phyloP scores from a whole-genome alignment of 2,888 invertebrate species.

The Agrotis clavis region DNA sequence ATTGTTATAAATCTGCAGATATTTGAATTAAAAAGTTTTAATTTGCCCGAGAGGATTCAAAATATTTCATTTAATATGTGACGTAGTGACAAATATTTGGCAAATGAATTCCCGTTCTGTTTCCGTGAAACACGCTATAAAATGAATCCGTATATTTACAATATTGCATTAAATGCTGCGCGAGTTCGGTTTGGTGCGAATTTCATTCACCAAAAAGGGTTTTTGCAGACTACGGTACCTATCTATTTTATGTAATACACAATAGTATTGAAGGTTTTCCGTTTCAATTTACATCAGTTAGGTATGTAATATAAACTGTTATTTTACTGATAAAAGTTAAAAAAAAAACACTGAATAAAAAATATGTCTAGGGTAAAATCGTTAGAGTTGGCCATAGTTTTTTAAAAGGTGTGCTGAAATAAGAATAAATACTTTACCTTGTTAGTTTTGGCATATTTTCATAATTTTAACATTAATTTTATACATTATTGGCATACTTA shows the following conservation, averaged over 20 bases:
- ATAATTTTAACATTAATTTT: too few relatives aligned
- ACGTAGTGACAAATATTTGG: slow-evolving; percentile 15
- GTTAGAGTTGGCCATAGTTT: too few relatives aligned
- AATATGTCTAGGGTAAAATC: too few relatives aligned
- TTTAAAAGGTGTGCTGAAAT: too few relatives aligned
- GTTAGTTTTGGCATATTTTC: too few relatives aligned
- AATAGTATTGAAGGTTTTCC: slow-evolving; percentile 4
- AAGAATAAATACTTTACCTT: too few relatives aligned
- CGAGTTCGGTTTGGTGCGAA: slow-evolving; percentile 16
- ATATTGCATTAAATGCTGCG: slow-evolving; percentile 26
- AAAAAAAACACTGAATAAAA: too few relatives aligned
- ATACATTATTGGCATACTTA: too few relatives aligned
- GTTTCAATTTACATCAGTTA: slow-evolving; percentile 16
- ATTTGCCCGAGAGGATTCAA: slow-evolving; percentile 14
- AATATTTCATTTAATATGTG: slow-evolving; percentile 19
- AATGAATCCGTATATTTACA: slow-evolving; percentile 19
- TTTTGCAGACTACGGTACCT: slow-evolving; percentile 21
- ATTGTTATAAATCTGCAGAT: neutral
- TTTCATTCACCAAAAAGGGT: slow-evolving; percentile 25
- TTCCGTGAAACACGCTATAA: slow-evolving; percentile 25
- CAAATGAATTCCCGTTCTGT: slow-evolving; percentile 19
- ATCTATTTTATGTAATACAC: neutral
- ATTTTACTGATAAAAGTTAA: too few relatives aligned
- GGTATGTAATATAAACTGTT: neutral
- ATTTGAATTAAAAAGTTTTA: neutral